A percentile compares a stretch with the other conserved stretches of the same genome.
These are phyloP conservation scores for Sphinx pinastri DNA, from an alignment of 2,888 invertebrate genomes.

Conservation along the genomic window DNA sequence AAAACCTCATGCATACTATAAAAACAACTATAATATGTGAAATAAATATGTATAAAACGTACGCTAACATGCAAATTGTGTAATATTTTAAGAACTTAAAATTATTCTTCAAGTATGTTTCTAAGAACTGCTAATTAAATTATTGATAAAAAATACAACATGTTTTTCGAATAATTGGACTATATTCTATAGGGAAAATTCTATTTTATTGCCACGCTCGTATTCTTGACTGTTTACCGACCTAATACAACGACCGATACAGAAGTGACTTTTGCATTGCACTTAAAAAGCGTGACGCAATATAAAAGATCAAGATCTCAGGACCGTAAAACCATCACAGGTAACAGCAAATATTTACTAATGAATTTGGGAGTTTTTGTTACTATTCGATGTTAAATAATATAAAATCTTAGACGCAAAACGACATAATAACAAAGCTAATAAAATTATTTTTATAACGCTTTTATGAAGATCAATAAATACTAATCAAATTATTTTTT, in stretches of 20 bases:
- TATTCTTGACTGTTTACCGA: not conserved
- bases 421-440: no score
- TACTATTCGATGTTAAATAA: no score
- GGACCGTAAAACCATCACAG: no score
- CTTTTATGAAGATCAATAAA: no score
- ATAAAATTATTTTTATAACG: no score
- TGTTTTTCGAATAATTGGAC: not conserved
- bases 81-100: not conserved
- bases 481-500: no score
- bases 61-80: not conserved
- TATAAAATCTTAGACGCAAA: no score
- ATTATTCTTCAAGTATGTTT: not conserved
- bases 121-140: not conserved
- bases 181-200: not conserved
- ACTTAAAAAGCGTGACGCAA: no score
- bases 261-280: not conserved
- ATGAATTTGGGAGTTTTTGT: no score
- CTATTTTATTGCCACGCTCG: not conserved
- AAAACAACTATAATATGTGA: not conserved
- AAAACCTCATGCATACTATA: constrained; percentile 11
- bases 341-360: no score
- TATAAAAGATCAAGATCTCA: no score
- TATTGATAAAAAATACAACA: not conserved
- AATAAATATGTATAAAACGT: not conserved
- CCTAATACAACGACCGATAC: not conserved